Evolutionary conservation across 2,113 vertebrate genomes (phyloP).

Genomic region (Mus musculus): DNA sequence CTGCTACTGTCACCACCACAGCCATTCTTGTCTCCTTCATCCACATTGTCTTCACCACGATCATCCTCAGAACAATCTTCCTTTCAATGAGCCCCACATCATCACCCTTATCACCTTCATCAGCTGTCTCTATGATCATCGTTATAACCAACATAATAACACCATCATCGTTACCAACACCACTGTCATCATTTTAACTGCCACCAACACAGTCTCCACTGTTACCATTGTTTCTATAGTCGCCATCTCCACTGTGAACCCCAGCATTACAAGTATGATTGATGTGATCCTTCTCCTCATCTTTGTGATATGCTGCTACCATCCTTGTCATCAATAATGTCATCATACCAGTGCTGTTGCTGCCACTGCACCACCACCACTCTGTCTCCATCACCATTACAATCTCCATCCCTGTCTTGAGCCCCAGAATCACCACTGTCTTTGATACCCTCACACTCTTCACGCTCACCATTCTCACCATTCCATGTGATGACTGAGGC

Average conservation of each 20-base stretch:
- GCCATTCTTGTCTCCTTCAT: too few relatives aligned
- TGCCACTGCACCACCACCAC: background rate
- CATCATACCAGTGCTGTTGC: background rate
- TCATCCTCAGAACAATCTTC: too few relatives aligned
- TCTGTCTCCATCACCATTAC: background rate
- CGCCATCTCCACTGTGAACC: background rate
- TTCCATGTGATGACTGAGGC: background rate
- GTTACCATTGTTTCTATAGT: background rate
- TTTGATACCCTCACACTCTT: background rate
- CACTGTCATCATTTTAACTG: background rate
- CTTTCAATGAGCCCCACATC: background rate
- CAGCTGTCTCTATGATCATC: background rate
- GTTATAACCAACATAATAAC: background rate
- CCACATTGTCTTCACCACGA: background rate
- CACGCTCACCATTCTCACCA: accelerated
- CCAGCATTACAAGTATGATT: background rate
- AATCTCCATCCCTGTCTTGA: background rate
- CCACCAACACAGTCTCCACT: background rate
- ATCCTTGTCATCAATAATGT: background rate
- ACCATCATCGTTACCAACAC: too few relatives aligned
- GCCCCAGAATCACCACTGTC: background rate
- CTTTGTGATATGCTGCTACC: too few relatives aligned
- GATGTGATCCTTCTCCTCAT: background rate
- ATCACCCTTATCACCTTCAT: background rate
- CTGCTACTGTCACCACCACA: too few relatives aligned